Evolutionary conservation across 2,888 invertebrate genomes (phyloP).

Genomic region (Heteromurus nitidus): DNA sequence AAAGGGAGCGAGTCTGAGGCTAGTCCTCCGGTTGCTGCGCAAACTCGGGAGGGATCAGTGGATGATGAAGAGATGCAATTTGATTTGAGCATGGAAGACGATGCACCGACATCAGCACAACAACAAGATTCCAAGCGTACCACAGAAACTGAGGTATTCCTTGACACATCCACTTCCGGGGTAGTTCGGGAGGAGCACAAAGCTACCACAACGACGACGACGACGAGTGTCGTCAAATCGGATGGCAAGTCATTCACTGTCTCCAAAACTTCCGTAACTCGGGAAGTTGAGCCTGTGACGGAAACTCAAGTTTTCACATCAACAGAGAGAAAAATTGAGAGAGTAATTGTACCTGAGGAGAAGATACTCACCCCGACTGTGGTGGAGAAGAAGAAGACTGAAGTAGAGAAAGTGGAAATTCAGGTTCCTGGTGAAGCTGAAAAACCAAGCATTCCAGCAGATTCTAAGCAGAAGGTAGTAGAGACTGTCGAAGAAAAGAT

Average conservation of each 20-base stretch:
- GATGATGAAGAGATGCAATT: slow-evolving; percentile 73
- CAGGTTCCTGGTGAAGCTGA: not conserved
- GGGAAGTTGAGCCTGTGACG: slow-evolving; percentile 33
- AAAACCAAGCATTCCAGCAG: not conserved
- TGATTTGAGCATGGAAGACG: slow-evolving; percentile 72
- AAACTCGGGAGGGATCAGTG: slow-evolving; percentile 51
- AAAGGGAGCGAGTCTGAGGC: slow-evolving; percentile 46
- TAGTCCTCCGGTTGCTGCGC: slow-evolving; percentile 41
- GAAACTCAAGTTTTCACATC: slow-evolving; percentile 48
- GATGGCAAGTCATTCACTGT: slow-evolving; percentile 46
- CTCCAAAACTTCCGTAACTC: slow-evolving; percentile 51
- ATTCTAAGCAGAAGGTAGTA: not conserved
- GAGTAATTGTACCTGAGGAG: slow-evolving; percentile 17
- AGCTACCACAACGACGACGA: slow-evolving; percentile 28
- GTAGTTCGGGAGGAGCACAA: slow-evolving; percentile 12
- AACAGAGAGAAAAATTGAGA: slow-evolving; percentile 25
- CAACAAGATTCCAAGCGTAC: slow-evolving; percentile 24
- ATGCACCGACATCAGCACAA: slow-evolving; percentile 46
- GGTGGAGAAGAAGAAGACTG: not conserved
- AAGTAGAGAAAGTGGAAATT: not conserved
- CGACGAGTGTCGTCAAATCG: slow-evolving; percentile 18
- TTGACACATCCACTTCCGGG: slow-evolving; percentile 21
- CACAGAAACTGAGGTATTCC: slow-evolving; percentile 45
- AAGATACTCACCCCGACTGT: slow-evolving; percentile 3
- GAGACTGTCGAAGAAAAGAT: not conserved